These are phyloP conservation scores for Synaphobranchus kaupii DNA, from an alignment of 2,797 vertebrate species.

Conservation along the genomic window DNA sequence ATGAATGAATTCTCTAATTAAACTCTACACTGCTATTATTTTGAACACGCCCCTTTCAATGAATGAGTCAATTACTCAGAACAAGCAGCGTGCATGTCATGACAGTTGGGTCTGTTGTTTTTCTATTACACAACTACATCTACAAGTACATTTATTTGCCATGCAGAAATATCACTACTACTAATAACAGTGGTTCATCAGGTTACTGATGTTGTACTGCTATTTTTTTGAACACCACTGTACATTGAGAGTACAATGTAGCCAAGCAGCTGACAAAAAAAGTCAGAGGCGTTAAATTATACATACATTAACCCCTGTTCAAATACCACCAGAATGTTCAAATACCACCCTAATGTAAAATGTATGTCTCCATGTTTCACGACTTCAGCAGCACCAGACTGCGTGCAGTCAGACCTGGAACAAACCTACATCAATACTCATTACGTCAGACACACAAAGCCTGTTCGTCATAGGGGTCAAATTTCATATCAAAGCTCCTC, in stretches of 20 bases:
- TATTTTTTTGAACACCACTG: too few species aligned
- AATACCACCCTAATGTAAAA: background rate
- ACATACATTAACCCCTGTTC: background rate
- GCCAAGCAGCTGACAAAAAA: background rate
- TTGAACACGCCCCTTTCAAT: too few species aligned
- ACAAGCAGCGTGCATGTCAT: too few species aligned
- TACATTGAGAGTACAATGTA: background rate
- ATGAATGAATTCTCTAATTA: too few species aligned
- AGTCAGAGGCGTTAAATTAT: background rate
- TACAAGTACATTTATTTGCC: too few species aligned
- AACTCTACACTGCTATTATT: too few species aligned
- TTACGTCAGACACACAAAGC: background rate
- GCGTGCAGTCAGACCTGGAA: background rate
- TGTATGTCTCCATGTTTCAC: background rate
- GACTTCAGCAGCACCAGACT: background rate
- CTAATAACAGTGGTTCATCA: too few species aligned
- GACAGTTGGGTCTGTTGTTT: too few species aligned
- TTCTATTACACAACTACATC: too few species aligned
- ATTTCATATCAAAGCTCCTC: background rate
- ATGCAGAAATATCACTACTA: too few species aligned
- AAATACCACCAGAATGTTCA: background rate
- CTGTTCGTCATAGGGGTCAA: background rate
- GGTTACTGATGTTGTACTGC: too few species aligned
- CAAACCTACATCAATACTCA: background rate
- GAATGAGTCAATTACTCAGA: too few species aligned